Conservation (phyloP, 2,113 vertebrate species). For the Thermophis baileyi region DNA sequence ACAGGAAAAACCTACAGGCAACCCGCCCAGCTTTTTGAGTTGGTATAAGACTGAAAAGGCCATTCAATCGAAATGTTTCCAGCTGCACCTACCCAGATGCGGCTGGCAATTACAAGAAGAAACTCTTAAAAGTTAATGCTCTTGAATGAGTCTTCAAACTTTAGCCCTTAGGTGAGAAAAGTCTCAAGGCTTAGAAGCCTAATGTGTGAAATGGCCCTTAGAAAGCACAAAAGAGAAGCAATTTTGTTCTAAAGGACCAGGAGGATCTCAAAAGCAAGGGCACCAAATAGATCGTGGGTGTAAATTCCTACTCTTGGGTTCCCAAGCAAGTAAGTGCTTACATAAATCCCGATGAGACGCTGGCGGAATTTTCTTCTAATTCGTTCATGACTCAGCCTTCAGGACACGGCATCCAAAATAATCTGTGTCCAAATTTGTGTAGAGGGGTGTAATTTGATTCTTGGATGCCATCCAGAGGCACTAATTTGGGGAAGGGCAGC, state of each 20-base stretch:
- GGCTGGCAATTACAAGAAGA: background rate
- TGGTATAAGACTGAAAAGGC: background rate
- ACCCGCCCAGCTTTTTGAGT: background rate
- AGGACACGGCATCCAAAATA: constrained; percentile 10
- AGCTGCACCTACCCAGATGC: background rate
- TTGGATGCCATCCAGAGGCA: constrained; percentile 38
- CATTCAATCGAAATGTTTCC: background rate
- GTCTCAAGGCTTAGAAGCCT: background rate
- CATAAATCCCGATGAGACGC: background rate
- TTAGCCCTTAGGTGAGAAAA: background rate
- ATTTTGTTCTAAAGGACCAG: constrained; percentile 23
- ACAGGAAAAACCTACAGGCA: background rate
- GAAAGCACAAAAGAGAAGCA: constrained; percentile 6
- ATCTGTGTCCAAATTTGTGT: constrained; percentile 22
- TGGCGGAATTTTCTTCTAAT: constrained; percentile 42
- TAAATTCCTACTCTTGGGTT: background rate
- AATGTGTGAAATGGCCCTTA: background rate
- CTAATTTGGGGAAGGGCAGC: constrained; percentile 54
- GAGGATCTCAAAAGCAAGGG: constrained; percentile 13
- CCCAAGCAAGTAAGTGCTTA: background rate
- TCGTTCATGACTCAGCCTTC: constrained; percentile 27
- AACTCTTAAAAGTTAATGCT: background rate
- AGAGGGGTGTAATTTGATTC: constrained; percentile 45
- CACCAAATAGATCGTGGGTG: constrained; percentile 23
- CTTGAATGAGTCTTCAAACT: background rate